Base-by-base conservation (phyloP, 2,113 vertebrate genomes). In the Dipodomys merriami region DNA sequence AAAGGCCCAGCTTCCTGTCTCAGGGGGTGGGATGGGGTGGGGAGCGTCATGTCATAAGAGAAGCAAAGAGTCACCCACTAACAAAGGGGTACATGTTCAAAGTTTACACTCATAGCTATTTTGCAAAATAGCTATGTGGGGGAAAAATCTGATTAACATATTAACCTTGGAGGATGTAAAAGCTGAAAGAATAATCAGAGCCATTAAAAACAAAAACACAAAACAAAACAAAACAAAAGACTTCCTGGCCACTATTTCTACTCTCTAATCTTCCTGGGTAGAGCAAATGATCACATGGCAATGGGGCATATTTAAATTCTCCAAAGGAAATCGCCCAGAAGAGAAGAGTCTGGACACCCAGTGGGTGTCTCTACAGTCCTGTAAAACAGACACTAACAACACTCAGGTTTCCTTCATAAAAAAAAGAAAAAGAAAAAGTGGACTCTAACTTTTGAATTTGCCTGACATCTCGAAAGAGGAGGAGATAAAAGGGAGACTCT, bases 91-190 rank as follows among this genome's bases (percentile, higher is more conserved):
- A 44, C 2, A 81, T 78, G 81, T 95, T 35, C 57, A 27, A 93
- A 76, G 82, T 20, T 76, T 85, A 18, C 7, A 12, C 44, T 22
- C n/a, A 87, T n/a, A 81, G 53, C 18, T 57, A 49, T 83, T 91
- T 86, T 53, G 74, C 64, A 78, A 95, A 96, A 78, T 7, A 95
- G 30, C 18, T 6, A 22, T 15, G 49, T 62, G 12, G 44, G 79
- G 64, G 74, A 94, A 74, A 53, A 30, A 60, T 12, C 79, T 88
- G 88, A 93, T 91, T 73, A 81, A 83, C 35, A 49, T 30, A 62
- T 68, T 93, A 89, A 96, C 72, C 82, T 92, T 92, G 80, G 44
- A 92, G 60, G 49, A 90, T 57, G 74, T 81, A 90, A 83, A 97
- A 83, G 46, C 44, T 49, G 49, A 88, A 60, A 83, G 77, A 94